Evolutionary conservation across 2,113 vertebrate genomes (phyloP), one percentile per base, ranked within the genome.

Genomic region (Panthera uncia): DNA sequence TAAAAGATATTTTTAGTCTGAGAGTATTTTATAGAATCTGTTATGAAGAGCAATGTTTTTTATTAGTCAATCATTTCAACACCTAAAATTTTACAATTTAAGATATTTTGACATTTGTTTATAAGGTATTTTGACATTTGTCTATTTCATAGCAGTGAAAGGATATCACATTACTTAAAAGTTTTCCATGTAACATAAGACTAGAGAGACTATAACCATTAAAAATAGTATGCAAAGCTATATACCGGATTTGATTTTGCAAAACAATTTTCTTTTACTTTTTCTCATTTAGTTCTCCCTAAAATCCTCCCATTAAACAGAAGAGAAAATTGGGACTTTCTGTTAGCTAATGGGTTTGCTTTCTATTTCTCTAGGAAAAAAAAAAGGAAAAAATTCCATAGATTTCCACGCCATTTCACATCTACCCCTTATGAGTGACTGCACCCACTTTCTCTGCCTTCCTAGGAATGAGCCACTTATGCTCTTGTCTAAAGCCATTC

Each of bases 21-120:
- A 93, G 21, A 68, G 21, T 52, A 87, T 82, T 96, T 96, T 80
- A 96, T 89, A 84, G 16, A 84, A 86, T 68, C 78, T 96, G 38
- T 50, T 86, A 52, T 68, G 29, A 83, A 96, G 7, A 95, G 7
- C 2, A 52, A 61, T 92, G 76, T 13, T 94, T 81, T 83, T 79
- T 29, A 65, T 7, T 38, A 19, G 83, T 41, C 27, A 73, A 78
- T 80, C 15, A 92, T 23, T 57, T 50, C 12, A 94, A 88, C 7
- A 16, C 2, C 29, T 89, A 88, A 50, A 55, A 71, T 66, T 91
- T 78, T 69, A 76, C 79, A 41, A n/a, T 29, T 55, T 68, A 85
- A 91, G n/a, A 2, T 31, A 95, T 48, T 89, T 78, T 45, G 31
- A 13, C 4, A 83, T n/a, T 25, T 69, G 45, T 52, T 69, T 57